These are phyloP conservation scores for Trissolcus brochymenae DNA, from an alignment of 2,888 invertebrate genomes.

Conservation along the genomic window DNA sequence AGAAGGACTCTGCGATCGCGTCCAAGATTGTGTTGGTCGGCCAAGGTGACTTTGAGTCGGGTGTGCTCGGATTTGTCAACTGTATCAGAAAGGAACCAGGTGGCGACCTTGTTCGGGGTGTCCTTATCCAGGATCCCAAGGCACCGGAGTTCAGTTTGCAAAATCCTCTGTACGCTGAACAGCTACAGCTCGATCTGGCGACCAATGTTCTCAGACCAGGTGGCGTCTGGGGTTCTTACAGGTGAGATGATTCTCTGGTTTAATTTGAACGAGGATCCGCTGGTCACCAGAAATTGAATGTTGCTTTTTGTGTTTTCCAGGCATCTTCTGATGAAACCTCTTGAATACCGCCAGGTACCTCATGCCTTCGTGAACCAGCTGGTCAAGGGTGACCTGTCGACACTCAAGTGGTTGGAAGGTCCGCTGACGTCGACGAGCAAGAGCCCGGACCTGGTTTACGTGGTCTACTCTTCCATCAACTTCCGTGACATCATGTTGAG, in stretches of 20 bases:
- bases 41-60: slow-evolving; percentile 82
- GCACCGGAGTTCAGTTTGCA: slow-evolving; percentile 83
- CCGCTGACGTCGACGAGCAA: slow-evolving; percentile 69
- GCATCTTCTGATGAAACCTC: slow-evolving; percentile 83
- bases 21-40: slow-evolving; percentile 82
- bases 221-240: slow-evolving; percentile 86
- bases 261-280: too few species aligned
- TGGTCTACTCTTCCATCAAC: slow-evolving; percentile 89
- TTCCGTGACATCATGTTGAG: slow-evolving; percentile 97
- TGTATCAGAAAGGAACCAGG: slow-evolving; percentile 90
- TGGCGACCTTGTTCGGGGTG: slow-evolving; percentile 78
- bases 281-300: too few species aligned
- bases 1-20: slow-evolving; percentile 77
- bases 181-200: slow-evolving; percentile 85
- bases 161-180: slow-evolving; percentile 81
- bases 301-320: slow-evolving; percentile 75
- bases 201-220: slow-evolving; percentile 82
- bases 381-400: slow-evolving; percentile 90
- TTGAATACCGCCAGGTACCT: slow-evolving; percentile 76
- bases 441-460: slow-evolving; percentile 75
- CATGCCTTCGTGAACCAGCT: slow-evolving; percentile 88
- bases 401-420: slow-evolving; percentile 90
- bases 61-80: slow-evolving; percentile 92
- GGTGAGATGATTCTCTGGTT: too few species aligned
- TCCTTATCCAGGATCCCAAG: slow-evolving; percentile 80